Evolutionary conservation across 2,113 vertebrate species (phyloP).

Genomic region (Siphamia tubifer): DNA sequence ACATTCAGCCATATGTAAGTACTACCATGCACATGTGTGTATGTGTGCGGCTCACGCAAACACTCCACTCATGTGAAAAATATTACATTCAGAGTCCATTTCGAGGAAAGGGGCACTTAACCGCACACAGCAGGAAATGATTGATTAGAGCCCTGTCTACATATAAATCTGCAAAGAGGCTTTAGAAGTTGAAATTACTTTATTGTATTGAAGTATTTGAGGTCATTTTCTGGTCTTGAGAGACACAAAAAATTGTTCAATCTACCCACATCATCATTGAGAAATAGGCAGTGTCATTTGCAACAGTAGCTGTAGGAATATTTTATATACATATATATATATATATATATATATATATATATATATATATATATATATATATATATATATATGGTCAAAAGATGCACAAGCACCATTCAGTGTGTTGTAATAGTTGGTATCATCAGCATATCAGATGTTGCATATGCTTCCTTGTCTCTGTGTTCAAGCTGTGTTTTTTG

Average conservation of each 20-base stretch:
- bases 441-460: no score
- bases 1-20: constrained; percentile 25
- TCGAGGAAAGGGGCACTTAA: background rate
- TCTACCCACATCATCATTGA: background rate
- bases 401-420: no score
- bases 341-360: no score
- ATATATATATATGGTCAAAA: no score
- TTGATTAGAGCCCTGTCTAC: constrained; percentile 10
- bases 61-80: constrained; percentile 4
- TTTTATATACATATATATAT: no score
- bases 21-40: background rate
- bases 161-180: background rate
- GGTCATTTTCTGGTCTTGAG: background rate
- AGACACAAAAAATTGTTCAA: background rate
- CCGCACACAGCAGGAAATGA: constrained; percentile 3
- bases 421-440: no score
- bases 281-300: no score
- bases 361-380: no score
- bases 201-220: background rate
- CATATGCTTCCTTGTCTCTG: no score
- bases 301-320: no score
- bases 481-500: no score
- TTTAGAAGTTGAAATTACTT: background rate
- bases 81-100: background rate
- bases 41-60: constrained; percentile 4